These are phyloP conservation scores for Volucella bombylans DNA, from an alignment of 2,888 invertebrate genomes.

Conservation along the genomic window DNA sequence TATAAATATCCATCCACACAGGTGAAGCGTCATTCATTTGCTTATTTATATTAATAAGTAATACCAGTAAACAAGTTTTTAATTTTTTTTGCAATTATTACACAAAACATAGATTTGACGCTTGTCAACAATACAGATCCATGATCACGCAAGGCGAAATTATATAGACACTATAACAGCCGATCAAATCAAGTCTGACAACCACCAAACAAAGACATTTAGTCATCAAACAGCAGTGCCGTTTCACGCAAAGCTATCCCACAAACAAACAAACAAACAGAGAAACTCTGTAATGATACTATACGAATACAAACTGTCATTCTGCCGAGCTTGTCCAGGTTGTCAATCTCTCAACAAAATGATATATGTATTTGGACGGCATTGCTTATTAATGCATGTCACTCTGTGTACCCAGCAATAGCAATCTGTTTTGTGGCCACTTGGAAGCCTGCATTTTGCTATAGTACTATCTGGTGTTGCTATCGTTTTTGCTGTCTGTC, in stretches of 20 bases:
- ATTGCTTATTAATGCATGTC: conserved; percentile 72
- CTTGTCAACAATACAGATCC: background rate
- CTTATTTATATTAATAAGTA: too few relatives aligned
- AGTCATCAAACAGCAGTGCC: conserved; percentile 50
- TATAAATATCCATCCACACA: too few relatives aligned
- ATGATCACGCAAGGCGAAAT: conserved; percentile 67
- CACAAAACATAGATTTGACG: too few relatives aligned
- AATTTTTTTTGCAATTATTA: too few relatives aligned
- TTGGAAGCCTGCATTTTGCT: conserved; percentile 65
- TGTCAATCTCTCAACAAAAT: conserved; percentile 73
- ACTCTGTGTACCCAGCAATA: conserved; percentile 68
- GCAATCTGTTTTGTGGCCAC: conserved; percentile 58
- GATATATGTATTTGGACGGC: conserved; percentile 72
- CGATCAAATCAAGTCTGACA: conserved; percentile 64
- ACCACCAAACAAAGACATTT: conserved; percentile 47
- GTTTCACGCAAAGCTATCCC: conserved; percentile 52
- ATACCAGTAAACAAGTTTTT: too few relatives aligned
- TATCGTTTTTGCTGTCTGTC: conserved; percentile 59
- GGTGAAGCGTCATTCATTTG: too few relatives aligned
- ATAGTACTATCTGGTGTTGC: conserved; percentile 28
- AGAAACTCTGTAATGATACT: conserved; percentile 60
- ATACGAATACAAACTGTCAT: conserved; percentile 44
- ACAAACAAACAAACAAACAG: conserved; percentile 32
- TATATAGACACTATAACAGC: background rate
- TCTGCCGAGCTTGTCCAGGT: conserved; percentile 68